Conservation (phyloP, 1,140 invertebrate genomes). For the Goniozus legneri region DNA sequence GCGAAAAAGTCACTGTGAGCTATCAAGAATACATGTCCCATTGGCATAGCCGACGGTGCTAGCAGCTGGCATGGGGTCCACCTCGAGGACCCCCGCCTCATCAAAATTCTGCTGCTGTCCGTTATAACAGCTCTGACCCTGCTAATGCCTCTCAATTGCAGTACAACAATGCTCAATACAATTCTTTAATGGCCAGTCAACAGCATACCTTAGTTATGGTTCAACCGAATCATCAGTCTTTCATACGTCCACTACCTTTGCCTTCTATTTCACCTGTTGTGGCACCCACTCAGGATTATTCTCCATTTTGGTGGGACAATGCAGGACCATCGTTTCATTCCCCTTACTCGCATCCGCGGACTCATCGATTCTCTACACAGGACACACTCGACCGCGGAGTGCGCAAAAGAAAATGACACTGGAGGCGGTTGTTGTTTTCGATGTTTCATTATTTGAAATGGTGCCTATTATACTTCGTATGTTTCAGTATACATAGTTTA, state of each 20-base stretch:
- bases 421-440: conserved; percentile 32
- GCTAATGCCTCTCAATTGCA: conserved; percentile 28
- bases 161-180: conserved; percentile 31
- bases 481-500: conserved; percentile 40
- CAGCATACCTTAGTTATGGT: conserved; percentile 28
- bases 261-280: conserved; percentile 30
- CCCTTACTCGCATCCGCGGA: conserved; percentile 18
- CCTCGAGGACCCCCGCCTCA: conserved; percentile 27
- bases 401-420: conserved; percentile 45
- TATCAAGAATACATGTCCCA: conserved; percentile 78
- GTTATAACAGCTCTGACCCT: conserved; percentile 32
- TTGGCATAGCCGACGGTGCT: conserved; percentile 60
- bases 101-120: conserved; percentile 25
- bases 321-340: conserved; percentile 24
- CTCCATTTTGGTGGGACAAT: conserved; percentile 38
- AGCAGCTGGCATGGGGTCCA: conserved; percentile 53
- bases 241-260: conserved; percentile 36
- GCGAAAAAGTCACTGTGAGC: conserved; percentile 78
- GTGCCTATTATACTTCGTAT: conserved; percentile 45
- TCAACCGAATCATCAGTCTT: conserved; percentile 29
- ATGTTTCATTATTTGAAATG: conserved; percentile 46
- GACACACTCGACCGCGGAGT: conserved; percentile 29
- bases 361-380: conserved; percentile 22
- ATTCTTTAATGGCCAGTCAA: conserved; percentile 29
- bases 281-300: conserved; percentile 28